phyloP scores from a whole-genome alignment of 2,113 vertebrate species.

The Coptodon rendalli region DNA sequence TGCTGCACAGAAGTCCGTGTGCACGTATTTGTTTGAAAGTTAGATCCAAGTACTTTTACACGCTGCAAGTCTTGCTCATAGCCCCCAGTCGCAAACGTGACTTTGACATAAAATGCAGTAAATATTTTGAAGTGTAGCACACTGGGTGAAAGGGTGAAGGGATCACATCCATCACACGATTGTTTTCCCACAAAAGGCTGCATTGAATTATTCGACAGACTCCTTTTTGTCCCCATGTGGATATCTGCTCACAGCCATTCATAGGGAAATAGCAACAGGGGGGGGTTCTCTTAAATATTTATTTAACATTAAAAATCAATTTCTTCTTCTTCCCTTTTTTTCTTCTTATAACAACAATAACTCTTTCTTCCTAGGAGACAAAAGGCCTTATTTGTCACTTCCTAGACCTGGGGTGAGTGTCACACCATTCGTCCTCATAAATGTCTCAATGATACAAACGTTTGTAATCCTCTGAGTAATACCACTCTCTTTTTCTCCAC shows the following conservation, averaged over 20 bases:
- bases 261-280: neutral
- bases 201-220: neutral
- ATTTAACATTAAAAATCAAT: neutral
- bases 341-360: neutral
- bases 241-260: neutral
- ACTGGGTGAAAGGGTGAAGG: neutral
- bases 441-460: neutral
- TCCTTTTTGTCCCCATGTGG: neutral
- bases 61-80: neutral
- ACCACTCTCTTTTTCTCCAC: neutral
- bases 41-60: neutral
- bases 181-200: neutral
- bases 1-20: neutral
- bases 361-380: slow-evolving; percentile 81
- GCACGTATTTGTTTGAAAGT: neutral
- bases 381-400: slow-evolving; percentile 88
- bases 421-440: neutral
- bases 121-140: slow-evolving; percentile 4
- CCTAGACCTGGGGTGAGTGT: slow-evolving; percentile 92
- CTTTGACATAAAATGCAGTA: neutral
- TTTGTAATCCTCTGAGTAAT: slow-evolving; percentile 1
- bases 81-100: neutral
- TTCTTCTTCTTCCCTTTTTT: neutral
- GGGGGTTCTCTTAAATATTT: neutral
- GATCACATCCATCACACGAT: neutral